Percentiles rank a stretch among this genome's conserved stretches.
These are phyloP conservation scores for Dasyornis broadbenti DNA, from an alignment of 2,113 vertebrate genomes.

Conservation along the genomic window DNA sequence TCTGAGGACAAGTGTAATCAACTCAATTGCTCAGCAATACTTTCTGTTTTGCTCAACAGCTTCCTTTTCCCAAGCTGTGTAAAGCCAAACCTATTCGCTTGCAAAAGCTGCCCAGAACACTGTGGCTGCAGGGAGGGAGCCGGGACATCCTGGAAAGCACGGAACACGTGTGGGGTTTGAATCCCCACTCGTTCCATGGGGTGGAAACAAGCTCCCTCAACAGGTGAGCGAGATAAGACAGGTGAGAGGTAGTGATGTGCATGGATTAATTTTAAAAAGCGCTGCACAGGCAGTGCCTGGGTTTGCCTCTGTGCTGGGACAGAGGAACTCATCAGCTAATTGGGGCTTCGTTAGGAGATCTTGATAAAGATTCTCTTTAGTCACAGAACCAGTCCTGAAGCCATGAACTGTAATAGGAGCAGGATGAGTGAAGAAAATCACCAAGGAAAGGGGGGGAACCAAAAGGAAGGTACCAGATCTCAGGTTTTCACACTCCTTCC, in stretches of 20 bases:
- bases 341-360: background rate
- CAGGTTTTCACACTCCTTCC: slow-evolving; percentile 12
- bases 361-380: too few species aligned
- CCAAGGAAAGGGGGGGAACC: background rate
- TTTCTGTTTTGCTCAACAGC: background rate
- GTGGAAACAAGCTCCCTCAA: background rate
- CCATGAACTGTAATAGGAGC: slow-evolving; percentile 4
- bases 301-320: background rate
- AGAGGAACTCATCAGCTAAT: background rate
- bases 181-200: background rate
- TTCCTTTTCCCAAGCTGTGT: background rate
- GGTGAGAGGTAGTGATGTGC: background rate
- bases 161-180: rapidly evolving
- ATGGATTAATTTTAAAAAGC: slow-evolving; percentile 22
- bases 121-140: background rate
- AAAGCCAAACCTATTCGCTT: background rate
- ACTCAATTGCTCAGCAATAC: background rate
- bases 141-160: background rate
- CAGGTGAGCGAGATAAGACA: too few species aligned
- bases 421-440: slow-evolving; percentile 16
- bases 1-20: background rate
- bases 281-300: background rate
- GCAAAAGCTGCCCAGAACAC: background rate
- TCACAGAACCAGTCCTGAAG: background rate
- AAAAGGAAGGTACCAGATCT: background rate